Conservation (phyloP, 1,140 invertebrate species). For the Ceratina australensis region DNA sequence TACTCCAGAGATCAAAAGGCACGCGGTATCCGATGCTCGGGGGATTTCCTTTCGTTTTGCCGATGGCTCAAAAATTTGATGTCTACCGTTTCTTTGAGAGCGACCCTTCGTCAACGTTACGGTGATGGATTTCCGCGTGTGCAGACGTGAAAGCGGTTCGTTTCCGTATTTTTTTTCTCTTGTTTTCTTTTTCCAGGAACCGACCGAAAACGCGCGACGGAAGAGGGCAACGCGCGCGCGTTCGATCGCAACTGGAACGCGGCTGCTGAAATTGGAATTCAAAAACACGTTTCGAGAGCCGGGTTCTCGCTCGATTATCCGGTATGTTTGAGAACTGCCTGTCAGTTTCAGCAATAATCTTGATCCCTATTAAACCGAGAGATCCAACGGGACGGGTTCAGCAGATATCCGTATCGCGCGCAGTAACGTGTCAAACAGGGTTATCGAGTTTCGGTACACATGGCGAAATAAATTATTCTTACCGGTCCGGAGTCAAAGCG, state of each 20-base stretch:
- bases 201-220: too few relatives aligned
- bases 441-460: too few relatives aligned
- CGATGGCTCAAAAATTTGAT: neutral
- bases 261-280: slow-evolving; percentile 12
- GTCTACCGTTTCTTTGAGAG: slow-evolving; percentile 27
- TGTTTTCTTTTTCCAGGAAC: slow-evolving; percentile 12
- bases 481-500: too few relatives aligned
- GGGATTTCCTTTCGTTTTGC: too few relatives aligned
- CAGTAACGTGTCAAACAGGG: neutral
- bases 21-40: neutral
- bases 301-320: slow-evolving; percentile 8
- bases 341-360: slow-evolving; percentile 21
- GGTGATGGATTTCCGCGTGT: slow-evolving; percentile 3
- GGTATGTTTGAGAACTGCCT: slow-evolving; percentile 10
- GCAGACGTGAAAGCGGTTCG: neutral
- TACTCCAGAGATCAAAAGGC: slow-evolving; percentile 2
- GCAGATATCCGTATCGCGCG: neutral
- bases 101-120: slow-evolving; percentile 8
- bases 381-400: slow-evolving; percentile 12
- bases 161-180: too few relatives aligned
- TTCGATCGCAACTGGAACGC: neutral
- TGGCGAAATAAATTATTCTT: too few relatives aligned
- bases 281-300: slow-evolving; percentile 19
- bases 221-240: neutral
- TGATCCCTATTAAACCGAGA: neutral